Evolutionary conservation across 2,113 vertebrate genomes (phyloP), one percentile per base, ranked within the genome.

Genomic region (Oenanthe melanoleuca): DNA sequence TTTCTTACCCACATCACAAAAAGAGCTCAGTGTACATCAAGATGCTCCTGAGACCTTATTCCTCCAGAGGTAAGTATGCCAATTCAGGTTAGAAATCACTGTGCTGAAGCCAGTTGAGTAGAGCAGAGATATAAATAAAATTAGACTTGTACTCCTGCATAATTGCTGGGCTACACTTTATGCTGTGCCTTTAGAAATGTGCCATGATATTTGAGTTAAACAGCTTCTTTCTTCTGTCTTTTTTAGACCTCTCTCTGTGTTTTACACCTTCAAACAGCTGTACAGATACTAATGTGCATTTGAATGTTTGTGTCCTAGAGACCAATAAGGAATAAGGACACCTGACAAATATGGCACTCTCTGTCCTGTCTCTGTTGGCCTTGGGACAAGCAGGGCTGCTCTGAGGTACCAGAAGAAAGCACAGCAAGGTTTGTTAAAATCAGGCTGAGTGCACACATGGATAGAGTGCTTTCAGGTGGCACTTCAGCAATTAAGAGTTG

Each of bases 391-490:
- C 73, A 95, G 65, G 64, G 66, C 73, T 97, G 84, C 78, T 95
- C 96, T 97, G 85, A 95, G 80, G 80, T 88, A 92, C 63, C 93
- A 83, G 65, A 74, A 96, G 80, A 91, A 96, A 94, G 78, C 57
- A 95, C 61, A 92, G 85, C 55, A 89, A 97, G 57, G 44, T 86
- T 88, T 97, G 86, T 63, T 55, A 17, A 87, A 84, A 92, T 80
- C 75, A 80, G 44, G 49, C 94, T 95, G 86, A 97, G 96, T 73
- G 34, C 64, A 73, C 74, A 91, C 17, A 67, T 55, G 77, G 37
- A 67, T 86, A 94, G 82, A 94, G 79, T 80, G 86, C 73, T 95
- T 97, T 95, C 95, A 97, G 88, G 71, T 95, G 80, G 63, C 71
- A 86, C 70, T 82, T 95, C 69, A 80, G 77, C 71, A 21, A 6